Evolutionary conservation across 1,140 invertebrate genomes (phyloP), one percentile per base, ranked within the genome.

Genomic region (Leguminivora glycinivorella): DNA sequence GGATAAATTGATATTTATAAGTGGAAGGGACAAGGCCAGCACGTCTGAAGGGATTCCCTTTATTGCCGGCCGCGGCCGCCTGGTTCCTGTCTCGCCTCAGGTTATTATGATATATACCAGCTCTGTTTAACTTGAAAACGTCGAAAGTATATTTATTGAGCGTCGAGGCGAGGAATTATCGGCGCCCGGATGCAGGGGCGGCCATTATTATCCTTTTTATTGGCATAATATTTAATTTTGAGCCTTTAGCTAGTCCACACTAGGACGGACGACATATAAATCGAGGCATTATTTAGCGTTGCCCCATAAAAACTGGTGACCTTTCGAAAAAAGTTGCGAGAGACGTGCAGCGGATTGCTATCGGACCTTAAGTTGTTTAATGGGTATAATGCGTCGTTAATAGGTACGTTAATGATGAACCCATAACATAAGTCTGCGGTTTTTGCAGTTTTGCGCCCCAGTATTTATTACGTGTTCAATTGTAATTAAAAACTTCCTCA

Each of bases 1-100:
- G 81, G 88, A 89, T 90, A 90, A 91, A 91, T 91, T 91, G 87
- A 91, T 91, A 91, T 91, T 91, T 90, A 91, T 91, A 91, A 87
- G 82, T 83, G 70, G 63, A 77, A 88, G 87, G 88, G 84, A 85
- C 82, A 84, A 79, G 81, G 81, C 71, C 75, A 70, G 75, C 78
- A 83, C 86, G 84, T 88, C 85, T 87, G 84, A 81, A 87, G 86
- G 85, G 89, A 90, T 90, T 90, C 87, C 84, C 87, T 91, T 91
- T 91, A 91, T 91, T 89, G 86, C 87, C 75, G 75, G 78, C 75
- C 74, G 72, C 73, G 82, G 79, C 79, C 76, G 75, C 75, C 77
- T 85, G 85, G 83, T 83, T 86, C 87, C 84, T 88, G 88, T 88
- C 84, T 86, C 72, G 84, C 80, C 79, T 78, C 69, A 78, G 77